phyloP scores from a whole-genome alignment of 2,113 vertebrate genomes.

The Glaucidium brasilianum region DNA sequence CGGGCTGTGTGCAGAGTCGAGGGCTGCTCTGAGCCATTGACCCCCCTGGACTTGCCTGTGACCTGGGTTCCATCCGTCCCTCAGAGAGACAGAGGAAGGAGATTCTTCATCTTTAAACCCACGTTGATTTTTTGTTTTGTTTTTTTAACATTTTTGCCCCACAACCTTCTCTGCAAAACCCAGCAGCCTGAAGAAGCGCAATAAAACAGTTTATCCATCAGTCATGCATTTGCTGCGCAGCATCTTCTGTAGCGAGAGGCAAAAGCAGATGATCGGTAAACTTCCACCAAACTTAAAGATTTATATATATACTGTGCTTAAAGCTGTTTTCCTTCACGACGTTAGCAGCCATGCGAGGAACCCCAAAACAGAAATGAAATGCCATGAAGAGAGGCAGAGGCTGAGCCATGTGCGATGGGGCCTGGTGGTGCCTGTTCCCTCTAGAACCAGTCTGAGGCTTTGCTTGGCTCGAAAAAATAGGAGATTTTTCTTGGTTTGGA shows the following conservation, averaged over 20 bases:
- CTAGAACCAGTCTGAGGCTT: not conserved
- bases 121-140: too few relatives aligned
- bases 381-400: fast-evolving
- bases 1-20: not conserved
- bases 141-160: not conserved
- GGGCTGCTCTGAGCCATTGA: not conserved
- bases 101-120: not conserved
- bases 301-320: fast-evolving
- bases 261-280: not conserved
- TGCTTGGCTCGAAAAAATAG: not conserved
- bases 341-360: fast-evolving
- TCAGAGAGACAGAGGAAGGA: not conserved
- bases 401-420: fast-evolving
- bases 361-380: too few relatives aligned
- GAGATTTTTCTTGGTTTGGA: not conserved
- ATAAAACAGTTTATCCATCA: not conserved
- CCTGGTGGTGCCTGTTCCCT: too few relatives aligned
- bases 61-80: not conserved
- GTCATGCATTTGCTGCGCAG: fast-evolving
- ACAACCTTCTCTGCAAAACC: fast-evolving
- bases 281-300: not conserved
- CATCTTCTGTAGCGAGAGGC: not conserved
- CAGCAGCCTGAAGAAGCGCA: fast-evolving
- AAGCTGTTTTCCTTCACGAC: fast-evolving
- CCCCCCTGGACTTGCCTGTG: not conserved